Percentiles rank a stretch among this genome's conserved stretches.
Conservation (phyloP, 2,113 vertebrate genomes). For the Phalacrocorax aristotelis region DNA sequence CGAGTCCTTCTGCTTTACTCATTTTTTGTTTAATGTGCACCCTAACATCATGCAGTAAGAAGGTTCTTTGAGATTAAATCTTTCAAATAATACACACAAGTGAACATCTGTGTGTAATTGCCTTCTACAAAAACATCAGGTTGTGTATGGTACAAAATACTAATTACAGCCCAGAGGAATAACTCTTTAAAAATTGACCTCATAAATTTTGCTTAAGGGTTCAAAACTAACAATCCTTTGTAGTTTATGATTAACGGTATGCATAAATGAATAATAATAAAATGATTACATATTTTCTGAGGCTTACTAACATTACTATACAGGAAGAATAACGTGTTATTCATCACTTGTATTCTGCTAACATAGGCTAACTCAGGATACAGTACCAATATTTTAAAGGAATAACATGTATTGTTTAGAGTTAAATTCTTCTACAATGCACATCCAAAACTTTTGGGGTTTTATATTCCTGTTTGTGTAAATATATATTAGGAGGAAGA, state of each 20-base stretch:
- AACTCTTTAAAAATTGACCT: conserved; percentile 78
- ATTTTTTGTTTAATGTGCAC: neutral
- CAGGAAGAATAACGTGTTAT: conserved; percentile 27
- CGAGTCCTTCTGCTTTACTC: neutral
- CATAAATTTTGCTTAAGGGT: conserved; percentile 69
- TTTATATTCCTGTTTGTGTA: neutral
- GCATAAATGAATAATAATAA: conserved; percentile 79
- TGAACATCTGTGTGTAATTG: conserved; percentile 1
- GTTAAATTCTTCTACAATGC: neutral
- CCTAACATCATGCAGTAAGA: neutral
- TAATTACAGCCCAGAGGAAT: conserved; percentile 77
- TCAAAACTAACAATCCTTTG: conserved; percentile 63
- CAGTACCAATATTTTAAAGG: neutral
- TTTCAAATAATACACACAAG: conserved; percentile 10
- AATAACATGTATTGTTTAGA: neutral
- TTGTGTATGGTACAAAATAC: conserved; percentile 69
- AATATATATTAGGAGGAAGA: neutral
- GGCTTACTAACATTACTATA: neutral
- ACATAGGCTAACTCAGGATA: neutral
- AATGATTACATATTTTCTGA: conserved; percentile 24
- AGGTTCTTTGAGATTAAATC: conserved; percentile 1
- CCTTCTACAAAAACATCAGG: conserved; percentile 65
- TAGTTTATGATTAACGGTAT: conserved; percentile 74
- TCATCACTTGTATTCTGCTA: neutral
- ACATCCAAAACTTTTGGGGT: fast-evolving